Evolutionary conservation across 2,797 vertebrate species (phyloP), one percentile per base, ranked within the genome.

Genomic region (Sphenodon punctatus): DNA sequence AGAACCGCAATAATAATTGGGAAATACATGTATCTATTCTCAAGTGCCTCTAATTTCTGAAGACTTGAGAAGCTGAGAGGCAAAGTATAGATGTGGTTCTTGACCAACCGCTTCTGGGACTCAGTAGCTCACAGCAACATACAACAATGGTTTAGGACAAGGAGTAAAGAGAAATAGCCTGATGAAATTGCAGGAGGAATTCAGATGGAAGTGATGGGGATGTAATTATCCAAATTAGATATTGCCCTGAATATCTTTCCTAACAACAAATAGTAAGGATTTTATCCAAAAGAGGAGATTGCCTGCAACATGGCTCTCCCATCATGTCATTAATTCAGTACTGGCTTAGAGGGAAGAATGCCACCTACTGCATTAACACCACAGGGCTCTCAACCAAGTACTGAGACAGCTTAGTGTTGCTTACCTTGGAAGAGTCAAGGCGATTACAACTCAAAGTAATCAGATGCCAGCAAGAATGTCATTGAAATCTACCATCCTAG

Each of bases 221-320:
- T n/a, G n/a, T 80, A 82, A 73, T 58, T 58, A 36, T 65, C 59
- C 80, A 77, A 66, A 69, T 81, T 89, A 83, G 58, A 73, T 70
- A 90, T 83, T 86, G 84, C 70, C 82, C 67, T 81, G 63, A 86
- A 75, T 16, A 53, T 82, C 86, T 86, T 78, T 41, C 39, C 66
- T 1, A 4, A 75, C 70, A 55, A 70, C 65, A 82, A 61, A 34
- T 45, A 71, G 80, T 84, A 16, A 7, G 41, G 69, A 58, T 51
- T 5, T 3, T 0, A 10, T 20, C 32, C 32, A 4, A 58, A 27
- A 17, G 49, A 53, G 30, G 49, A n/a, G n/a, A n/a, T n/a, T n/a
- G n/a, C n/a, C n/a, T n/a, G n/a, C n/a, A 27, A 27, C 48, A 49
- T 56, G 19, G 32, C 22, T 34, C 32, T 56, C 55, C n/a, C 32